Percentiles rank a stretch among this genome's conserved stretches.
These are phyloP conservation scores for Tor tambroides DNA, from an alignment of 2,113 vertebrate species.

Conservation along the genomic window DNA sequence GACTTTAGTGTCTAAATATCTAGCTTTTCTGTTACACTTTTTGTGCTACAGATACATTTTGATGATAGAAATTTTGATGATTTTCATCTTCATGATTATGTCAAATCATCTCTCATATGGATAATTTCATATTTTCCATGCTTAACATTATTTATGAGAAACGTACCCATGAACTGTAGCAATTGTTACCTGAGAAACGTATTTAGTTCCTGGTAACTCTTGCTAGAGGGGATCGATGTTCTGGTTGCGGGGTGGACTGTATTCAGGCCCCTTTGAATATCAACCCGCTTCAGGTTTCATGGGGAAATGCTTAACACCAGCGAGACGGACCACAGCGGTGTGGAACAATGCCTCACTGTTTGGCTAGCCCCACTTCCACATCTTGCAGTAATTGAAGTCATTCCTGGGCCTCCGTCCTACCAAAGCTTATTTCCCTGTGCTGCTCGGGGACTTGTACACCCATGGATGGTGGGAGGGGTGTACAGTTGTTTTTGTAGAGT, in stretches of 20 bases:
- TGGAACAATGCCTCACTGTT: slow-evolving; percentile 59
- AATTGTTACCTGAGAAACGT: slow-evolving; percentile 22
- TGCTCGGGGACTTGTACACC: slow-evolving; percentile 1
- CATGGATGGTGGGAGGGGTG: background rate
- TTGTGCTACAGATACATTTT: background rate
- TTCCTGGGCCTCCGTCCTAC: slow-evolving; percentile 48
- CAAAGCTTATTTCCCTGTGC: slow-evolving; percentile 15
- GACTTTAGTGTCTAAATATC: background rate
- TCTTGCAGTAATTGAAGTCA: slow-evolving; percentile 59
- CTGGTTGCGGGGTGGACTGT: slow-evolving; percentile 23
- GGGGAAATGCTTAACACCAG: slow-evolving; percentile 44
- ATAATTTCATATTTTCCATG: background rate
- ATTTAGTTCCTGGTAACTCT: background rate
- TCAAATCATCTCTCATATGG: background rate
- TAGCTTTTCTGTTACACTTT: background rate
- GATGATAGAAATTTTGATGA: background rate
- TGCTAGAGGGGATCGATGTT: slow-evolving; percentile 29
- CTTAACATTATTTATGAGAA: background rate
- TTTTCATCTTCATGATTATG: background rate
- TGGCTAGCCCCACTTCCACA: slow-evolving; percentile 49
- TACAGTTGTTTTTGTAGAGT: slow-evolving; percentile 45
- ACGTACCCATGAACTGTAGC: too few species aligned
- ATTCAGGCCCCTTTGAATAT: slow-evolving; percentile 43
- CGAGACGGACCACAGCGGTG: slow-evolving; percentile 10
- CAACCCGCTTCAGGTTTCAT: slow-evolving; percentile 55